These are phyloP conservation scores for Pyralis farinalis DNA, from an alignment of 2,888 invertebrate species.

Conservation along the genomic window DNA sequence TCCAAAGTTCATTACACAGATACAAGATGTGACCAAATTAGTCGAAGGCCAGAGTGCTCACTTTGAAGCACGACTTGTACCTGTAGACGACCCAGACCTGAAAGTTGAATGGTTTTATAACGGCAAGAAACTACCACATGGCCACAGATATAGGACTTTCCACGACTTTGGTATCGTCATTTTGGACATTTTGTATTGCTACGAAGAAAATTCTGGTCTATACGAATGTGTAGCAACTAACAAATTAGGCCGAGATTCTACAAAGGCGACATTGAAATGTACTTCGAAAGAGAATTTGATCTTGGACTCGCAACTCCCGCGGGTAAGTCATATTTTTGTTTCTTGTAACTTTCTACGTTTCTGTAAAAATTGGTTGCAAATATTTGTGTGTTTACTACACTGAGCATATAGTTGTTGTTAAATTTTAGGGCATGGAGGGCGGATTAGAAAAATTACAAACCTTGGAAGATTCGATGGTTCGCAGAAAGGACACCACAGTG, in stretches of 20 bases:
- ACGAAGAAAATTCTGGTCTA: slow-evolving; percentile 96
- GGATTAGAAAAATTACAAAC: slow-evolving; percentile 96
- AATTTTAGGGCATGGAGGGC: slow-evolving; percentile 92
- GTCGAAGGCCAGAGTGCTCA: slow-evolving; percentile 98
- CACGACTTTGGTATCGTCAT: slow-evolving; percentile 98
- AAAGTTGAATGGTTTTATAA: slow-evolving; percentile 98
- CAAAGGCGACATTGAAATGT: slow-evolving; percentile 92
- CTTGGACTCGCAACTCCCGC: slow-evolving; percentile 95
- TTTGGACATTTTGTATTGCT: slow-evolving; percentile 96
- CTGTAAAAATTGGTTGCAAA: neutral
- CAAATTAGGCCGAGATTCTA: slow-evolving; percentile 93
- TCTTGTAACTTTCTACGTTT: too few species aligned
- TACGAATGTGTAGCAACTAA: slow-evolving; percentile 97
- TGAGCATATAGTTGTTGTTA: slow-evolving; percentile 9
- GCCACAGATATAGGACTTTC: slow-evolving; percentile 98
- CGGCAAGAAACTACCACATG: slow-evolving; percentile 94
- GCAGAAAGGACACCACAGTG: slow-evolving; percentile 85
- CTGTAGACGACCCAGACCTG: slow-evolving; percentile 96
- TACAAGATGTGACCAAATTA: slow-evolving; percentile 90
- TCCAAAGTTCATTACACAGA: slow-evolving; percentile 94
- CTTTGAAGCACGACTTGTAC: slow-evolving; percentile 95
- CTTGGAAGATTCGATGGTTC: slow-evolving; percentile 93
- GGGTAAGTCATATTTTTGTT: slow-evolving; percentile 75
- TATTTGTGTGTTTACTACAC: neutral
- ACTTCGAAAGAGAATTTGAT: slow-evolving; percentile 94